phyloP scores from a whole-genome alignment of 2,888 invertebrate genomes.

The Trichogramma dendrolimi region DNA sequence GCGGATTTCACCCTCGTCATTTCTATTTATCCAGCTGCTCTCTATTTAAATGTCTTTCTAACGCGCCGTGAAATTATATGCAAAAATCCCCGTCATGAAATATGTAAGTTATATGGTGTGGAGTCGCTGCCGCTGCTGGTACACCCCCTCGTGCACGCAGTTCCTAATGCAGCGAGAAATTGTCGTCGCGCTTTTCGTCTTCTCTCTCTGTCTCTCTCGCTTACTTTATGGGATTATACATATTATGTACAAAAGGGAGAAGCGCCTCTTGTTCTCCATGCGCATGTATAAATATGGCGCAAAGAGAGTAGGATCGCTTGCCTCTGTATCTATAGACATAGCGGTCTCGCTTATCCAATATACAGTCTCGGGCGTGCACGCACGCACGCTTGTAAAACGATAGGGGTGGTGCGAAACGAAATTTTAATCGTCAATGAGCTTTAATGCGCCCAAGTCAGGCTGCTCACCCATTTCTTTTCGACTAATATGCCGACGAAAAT shows the following conservation, averaged over 20 bases:
- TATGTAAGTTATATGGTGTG: conserved; percentile 41
- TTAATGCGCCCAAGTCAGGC: neutral
- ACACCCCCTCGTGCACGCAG: conserved; percentile 12
- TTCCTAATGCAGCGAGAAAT: conserved; percentile 50
- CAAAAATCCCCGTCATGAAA: conserved; percentile 49
- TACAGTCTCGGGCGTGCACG: too few relatives aligned
- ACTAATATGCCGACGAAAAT: neutral
- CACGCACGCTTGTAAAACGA: conserved; percentile 6
- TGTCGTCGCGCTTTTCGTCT: conserved; percentile 40
- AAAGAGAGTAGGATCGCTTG: conserved; percentile 2
- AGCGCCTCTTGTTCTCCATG: too few relatives aligned
- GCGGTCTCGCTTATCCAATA: neutral
- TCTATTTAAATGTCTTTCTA: conserved; percentile 50
- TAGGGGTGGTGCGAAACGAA: conserved; percentile 25
- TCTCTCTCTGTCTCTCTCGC: conserved; percentile 26
- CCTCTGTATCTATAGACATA: neutral
- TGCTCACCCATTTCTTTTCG: too few relatives aligned
- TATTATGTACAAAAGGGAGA: conserved; percentile 13
- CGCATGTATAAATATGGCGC: neutral
- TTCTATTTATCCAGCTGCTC: conserved; percentile 51
- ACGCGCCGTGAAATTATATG: conserved; percentile 52
- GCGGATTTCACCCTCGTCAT: conserved; percentile 30
- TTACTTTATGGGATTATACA: conserved; percentile 40
- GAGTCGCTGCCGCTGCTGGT: conserved; percentile 12
- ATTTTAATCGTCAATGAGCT: conserved; percentile 26